phyloP scores from a whole-genome alignment of 1,140 invertebrate species.

The Bombus terrestris region DNA sequence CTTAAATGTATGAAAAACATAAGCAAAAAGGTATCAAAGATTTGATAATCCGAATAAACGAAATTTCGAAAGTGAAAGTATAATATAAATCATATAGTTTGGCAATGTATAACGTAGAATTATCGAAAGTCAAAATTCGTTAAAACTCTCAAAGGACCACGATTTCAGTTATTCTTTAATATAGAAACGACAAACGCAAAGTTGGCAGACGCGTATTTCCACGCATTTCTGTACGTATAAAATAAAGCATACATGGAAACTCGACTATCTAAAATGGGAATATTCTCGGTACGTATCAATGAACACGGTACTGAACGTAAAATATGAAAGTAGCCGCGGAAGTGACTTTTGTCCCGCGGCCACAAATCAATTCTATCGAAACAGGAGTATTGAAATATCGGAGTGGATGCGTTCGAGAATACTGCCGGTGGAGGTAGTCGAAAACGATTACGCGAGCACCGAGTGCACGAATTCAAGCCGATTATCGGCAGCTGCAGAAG shows the following conservation, averaged over 20 bases:
- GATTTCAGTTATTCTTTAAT: no score
- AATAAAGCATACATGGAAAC: neutral
- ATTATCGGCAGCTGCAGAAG: constrained; percentile 37
- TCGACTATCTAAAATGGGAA: neutral
- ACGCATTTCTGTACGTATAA: no score
- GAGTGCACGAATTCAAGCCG: constrained; percentile 34
- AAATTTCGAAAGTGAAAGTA: no score
- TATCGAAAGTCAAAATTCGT: no score
- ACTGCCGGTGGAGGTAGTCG: neutral
- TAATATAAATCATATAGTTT: no score
- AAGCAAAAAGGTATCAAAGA: no score
- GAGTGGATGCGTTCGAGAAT: neutral
- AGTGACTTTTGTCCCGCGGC: neutral
- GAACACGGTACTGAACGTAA: neutral
- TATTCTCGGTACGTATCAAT: neutral
- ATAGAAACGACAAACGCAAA: neutral
- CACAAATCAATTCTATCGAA: constrained; percentile 16
- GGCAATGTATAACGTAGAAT: no score
- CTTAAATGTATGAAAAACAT: no score
- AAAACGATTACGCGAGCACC: constrained; percentile 31
- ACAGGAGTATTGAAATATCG: constrained; percentile 9
- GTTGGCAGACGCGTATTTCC: neutral
- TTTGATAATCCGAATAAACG: no score
- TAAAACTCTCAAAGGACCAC: no score
- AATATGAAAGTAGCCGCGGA: constrained; percentile 14